Conservation (phyloP, 2,113 vertebrate genomes). For the Zapus hudsonius region DNA sequence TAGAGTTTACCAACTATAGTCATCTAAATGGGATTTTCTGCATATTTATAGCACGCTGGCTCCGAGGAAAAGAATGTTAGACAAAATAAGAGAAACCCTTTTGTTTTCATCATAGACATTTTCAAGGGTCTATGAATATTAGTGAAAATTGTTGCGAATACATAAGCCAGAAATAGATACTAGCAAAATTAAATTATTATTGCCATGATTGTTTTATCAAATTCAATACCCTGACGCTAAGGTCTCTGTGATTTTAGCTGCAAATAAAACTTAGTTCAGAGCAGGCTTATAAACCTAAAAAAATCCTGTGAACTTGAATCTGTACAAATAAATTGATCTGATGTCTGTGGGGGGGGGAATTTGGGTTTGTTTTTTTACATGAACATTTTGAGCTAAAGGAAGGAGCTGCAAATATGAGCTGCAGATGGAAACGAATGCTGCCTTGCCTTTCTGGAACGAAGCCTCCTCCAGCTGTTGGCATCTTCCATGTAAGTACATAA, state of each 20-base stretch:
- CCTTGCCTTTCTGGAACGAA: conserved; percentile 46
- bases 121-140: conserved; percentile 39
- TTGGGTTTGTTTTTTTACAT: conserved; percentile 54
- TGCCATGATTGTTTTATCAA: conserved; percentile 73
- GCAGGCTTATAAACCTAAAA: conserved; percentile 55
- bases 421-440: conserved; percentile 20
- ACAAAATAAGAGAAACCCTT: conserved; percentile 47
- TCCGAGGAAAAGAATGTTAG: conserved; percentile 35
- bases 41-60: conserved; percentile 11
- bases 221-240: conserved; percentile 46
- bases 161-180: conserved; percentile 64
- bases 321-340: conserved; percentile 53
- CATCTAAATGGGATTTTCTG: conserved; percentile 26
- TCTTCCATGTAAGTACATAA: conserved; percentile 2
- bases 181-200: conserved; percentile 65
- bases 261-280: conserved; percentile 69
- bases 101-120: conserved; percentile 43
- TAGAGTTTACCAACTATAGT: conserved; percentile 25
- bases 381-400: conserved; percentile 36
- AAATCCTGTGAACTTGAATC: conserved; percentile 37
- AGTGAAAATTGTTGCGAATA: conserved; percentile 50
- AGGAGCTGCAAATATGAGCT: conserved; percentile 43
- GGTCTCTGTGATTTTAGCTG: conserved; percentile 50
- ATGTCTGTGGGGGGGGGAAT: no score
- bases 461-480: conserved; percentile 7